These are phyloP conservation scores for Coregonus clupeaformis DNA, from an alignment of 2,113 vertebrate genomes.

Conservation along the genomic window DNA sequence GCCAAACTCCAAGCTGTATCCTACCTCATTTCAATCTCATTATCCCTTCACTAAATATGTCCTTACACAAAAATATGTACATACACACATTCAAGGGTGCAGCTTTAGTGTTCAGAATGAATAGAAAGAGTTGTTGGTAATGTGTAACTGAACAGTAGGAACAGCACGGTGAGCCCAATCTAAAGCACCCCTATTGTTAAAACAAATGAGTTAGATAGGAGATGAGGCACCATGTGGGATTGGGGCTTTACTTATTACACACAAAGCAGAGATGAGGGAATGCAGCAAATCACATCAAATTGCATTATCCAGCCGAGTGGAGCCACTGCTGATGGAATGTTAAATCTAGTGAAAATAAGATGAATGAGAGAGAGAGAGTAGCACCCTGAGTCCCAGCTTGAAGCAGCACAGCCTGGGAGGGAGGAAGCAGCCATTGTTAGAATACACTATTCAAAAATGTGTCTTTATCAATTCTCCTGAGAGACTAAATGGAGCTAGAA, in stretches of 20 bases:
- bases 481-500: slow-evolving; percentile 39
- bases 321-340: slow-evolving; percentile 68
- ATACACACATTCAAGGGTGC: slow-evolving; percentile 10
- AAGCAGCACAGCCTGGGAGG: slow-evolving; percentile 37
- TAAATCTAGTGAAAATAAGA: slow-evolving; percentile 73
- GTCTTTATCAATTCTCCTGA: slow-evolving; percentile 52
- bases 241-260: too few species aligned
- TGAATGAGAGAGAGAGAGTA: slow-evolving; percentile 61
- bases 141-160: not conserved
- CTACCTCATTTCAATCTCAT: slow-evolving; percentile 17
- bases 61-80: slow-evolving; percentile 7
- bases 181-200: slow-evolving; percentile 47
- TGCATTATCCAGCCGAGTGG: slow-evolving; percentile 45
- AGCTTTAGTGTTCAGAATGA: not conserved
- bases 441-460: slow-evolving; percentile 51
- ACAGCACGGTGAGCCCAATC: slow-evolving; percentile 27
- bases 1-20: not conserved
- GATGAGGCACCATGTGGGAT: too few species aligned
- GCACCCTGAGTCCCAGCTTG: slow-evolving; percentile 50
- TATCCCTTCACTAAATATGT: slow-evolving; percentile 8
- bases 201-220: too few species aligned
- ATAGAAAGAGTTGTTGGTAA: too few species aligned
- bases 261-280: too few species aligned
- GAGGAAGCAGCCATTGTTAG: slow-evolving; percentile 38
- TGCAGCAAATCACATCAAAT: too few species aligned